A percentile compares a stretch with the other conserved stretches of the same genome.
Conservation (phyloP, 2,113 vertebrate species). For the Anoplopoma fimbria region DNA sequence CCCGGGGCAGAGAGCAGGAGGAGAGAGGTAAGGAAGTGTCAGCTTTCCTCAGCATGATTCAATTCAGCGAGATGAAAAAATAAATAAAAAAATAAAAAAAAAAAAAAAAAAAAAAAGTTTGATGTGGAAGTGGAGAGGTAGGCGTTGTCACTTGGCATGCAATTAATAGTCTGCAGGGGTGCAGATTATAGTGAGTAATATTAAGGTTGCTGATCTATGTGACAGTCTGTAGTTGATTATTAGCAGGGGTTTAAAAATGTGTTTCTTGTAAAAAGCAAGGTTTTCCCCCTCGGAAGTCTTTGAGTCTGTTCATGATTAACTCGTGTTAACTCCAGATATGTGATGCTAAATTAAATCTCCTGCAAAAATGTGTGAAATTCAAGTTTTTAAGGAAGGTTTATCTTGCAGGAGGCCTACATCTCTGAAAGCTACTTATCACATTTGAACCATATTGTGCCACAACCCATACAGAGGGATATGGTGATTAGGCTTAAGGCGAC, state of each 20-base stretch:
- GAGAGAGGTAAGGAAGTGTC: constrained; percentile 86
- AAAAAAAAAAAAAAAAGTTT: constrained; percentile 50
- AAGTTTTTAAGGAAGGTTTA: background rate
- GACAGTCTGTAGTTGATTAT: background rate
- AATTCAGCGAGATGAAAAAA: background rate
- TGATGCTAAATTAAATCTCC: background rate
- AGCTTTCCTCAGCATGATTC: background rate
- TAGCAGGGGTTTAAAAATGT: background rate
- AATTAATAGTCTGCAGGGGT: constrained; percentile 36
- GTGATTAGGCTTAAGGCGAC: constrained; percentile 52
- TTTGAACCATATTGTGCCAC: constrained; percentile 4
- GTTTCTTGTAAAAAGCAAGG: background rate
- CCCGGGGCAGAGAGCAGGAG: constrained; percentile 91
- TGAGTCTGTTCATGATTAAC: background rate
- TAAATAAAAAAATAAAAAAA: constrained; percentile 32
- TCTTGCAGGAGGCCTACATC: background rate
- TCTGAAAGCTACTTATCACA: background rate
- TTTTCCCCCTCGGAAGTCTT: background rate
- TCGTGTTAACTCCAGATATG: background rate
- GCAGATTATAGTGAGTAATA: background rate
- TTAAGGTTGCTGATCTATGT: background rate
- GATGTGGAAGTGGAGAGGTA: constrained; percentile 27
- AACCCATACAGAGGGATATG: constrained; percentile 32
- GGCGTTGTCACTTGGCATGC: background rate
- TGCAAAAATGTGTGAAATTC: background rate